Percentiles rank a stretch among this genome's conserved stretches.
phyloP scores from a whole-genome alignment of 2,113 vertebrate species.

The Prunella himalayana region DNA sequence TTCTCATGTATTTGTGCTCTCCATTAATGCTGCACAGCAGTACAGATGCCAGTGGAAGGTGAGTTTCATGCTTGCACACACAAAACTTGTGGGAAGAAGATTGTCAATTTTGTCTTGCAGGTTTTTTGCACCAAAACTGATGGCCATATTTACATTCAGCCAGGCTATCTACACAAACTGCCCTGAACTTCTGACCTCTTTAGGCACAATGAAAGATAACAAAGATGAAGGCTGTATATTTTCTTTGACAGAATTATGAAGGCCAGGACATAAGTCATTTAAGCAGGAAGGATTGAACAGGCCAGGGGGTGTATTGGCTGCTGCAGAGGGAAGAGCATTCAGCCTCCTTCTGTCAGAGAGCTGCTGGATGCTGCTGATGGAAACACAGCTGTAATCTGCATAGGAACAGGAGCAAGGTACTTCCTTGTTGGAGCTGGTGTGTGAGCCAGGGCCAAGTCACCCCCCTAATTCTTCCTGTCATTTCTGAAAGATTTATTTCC shows the following conservation, averaged over 20 bases:
- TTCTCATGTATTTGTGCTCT: background rate
- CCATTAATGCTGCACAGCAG: background rate
- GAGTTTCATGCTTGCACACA: slow-evolving; percentile 40
- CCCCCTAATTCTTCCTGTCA: slow-evolving; percentile 53
- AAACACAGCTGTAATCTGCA: slow-evolving; percentile 6
- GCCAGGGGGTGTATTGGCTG: background rate
- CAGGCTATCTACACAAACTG: slow-evolving; percentile 27
- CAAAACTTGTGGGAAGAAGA: slow-evolving; percentile 52
- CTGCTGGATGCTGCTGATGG: background rate
- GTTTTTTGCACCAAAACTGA: slow-evolving; percentile 45
- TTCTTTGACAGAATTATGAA: slow-evolving; percentile 62
- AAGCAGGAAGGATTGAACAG: slow-evolving; percentile 34
- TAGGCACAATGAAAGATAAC: slow-evolving; percentile 65
- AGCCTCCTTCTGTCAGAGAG: background rate
- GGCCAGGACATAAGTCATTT: slow-evolving; percentile 57
- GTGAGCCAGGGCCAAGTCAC: slow-evolving; percentile 37
- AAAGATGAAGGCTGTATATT: slow-evolving; percentile 65
- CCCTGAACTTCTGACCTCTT: slow-evolving; percentile 64
- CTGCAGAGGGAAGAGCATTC: background rate
- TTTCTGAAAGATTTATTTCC: slow-evolving; percentile 60
- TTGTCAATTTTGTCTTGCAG: slow-evolving; percentile 4
- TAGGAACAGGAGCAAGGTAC: background rate
- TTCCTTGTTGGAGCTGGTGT: background rate
- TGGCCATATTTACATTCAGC: slow-evolving; percentile 52
- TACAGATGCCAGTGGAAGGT: background rate